Percentiles rank a stretch among this genome's conserved stretches.
phyloP scores from a whole-genome alignment of 2,113 vertebrate genomes.

The Smithornis capensis region DNA sequence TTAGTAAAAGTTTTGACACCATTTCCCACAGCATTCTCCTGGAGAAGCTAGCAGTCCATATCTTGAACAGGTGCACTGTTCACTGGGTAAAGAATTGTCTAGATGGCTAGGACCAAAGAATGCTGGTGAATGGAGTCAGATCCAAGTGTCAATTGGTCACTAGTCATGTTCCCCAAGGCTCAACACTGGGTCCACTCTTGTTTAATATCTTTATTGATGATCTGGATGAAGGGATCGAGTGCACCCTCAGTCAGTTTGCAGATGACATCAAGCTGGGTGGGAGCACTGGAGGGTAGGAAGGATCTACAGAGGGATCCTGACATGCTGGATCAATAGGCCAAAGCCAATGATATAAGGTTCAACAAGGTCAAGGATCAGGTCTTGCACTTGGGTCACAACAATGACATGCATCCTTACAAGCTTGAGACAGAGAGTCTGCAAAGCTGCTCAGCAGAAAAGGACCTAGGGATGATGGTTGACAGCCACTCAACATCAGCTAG shows the following conservation, averaged over 20 bases:
- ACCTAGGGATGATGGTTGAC: neutral
- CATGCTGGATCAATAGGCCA: neutral
- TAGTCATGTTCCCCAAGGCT: neutral
- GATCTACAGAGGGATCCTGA: neutral
- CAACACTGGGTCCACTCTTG: neutral
- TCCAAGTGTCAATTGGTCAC: neutral
- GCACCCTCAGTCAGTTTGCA: neutral
- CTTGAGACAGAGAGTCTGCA: neutral
- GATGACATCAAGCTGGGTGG: neutral
- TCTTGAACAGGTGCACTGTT: neutral
- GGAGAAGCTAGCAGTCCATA: neutral
- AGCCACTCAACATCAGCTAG: neutral
- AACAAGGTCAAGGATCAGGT: neutral
- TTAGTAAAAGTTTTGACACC: neutral
- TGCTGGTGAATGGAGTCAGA: neutral
- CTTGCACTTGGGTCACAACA: neutral
- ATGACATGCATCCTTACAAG: neutral
- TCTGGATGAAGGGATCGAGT: neutral
- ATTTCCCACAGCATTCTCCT: neutral
- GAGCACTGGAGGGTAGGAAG: neutral
- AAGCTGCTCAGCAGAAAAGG: neutral
- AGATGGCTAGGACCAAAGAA: neutral
- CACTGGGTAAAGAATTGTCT: neutral
- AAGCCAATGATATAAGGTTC: neutral
- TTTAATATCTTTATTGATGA: neutral